Conservation (phyloP, 1,140 invertebrate species). For the Drosophila pandora region DNA sequence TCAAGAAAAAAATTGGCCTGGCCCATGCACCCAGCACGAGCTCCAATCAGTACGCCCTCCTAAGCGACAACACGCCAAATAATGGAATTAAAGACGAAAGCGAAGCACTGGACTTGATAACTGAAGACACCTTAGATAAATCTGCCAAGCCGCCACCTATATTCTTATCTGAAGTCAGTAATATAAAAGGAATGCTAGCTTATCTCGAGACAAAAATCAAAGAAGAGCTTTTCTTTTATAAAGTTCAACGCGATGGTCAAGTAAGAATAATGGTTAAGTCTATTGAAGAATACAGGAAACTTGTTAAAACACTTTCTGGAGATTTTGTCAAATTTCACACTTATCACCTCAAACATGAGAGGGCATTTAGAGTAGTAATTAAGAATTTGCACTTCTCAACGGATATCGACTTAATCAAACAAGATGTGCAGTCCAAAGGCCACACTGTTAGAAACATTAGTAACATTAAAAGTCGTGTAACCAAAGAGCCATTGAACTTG, state of each 20-base stretch:
- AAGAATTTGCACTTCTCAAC: constrained; percentile 57
- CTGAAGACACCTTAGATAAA: not conserved
- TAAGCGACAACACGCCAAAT: too few species aligned
- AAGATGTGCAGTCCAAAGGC: constrained; percentile 22
- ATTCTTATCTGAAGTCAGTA: constrained; percentile 21
- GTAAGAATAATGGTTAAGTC: constrained; percentile 37
- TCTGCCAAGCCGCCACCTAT: constrained; percentile 24
- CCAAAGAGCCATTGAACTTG: not conserved
- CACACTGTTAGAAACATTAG: constrained; percentile 37
- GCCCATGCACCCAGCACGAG: constrained; percentile 9
- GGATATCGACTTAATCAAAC: constrained; percentile 6
- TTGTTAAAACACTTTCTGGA: constrained; percentile 18
- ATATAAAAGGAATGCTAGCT: constrained; percentile 12
- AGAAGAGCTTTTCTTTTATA: too few species aligned
- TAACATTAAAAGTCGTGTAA: constrained; percentile 14
- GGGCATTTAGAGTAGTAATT: constrained; percentile 39
- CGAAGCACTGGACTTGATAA: constrained; percentile 9
- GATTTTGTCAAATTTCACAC: constrained; percentile 9
- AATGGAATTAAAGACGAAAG: not conserved
- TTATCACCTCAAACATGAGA: not conserved
- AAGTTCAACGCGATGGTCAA: too few species aligned
- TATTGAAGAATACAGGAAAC: constrained; percentile 8
- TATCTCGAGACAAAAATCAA: constrained; percentile 2
- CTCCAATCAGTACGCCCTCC: constrained; percentile 13
- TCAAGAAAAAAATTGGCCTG: constrained; percentile 14